phyloP scores from a whole-genome alignment of 2,888 invertebrate species.

The Xylophagus ater region DNA sequence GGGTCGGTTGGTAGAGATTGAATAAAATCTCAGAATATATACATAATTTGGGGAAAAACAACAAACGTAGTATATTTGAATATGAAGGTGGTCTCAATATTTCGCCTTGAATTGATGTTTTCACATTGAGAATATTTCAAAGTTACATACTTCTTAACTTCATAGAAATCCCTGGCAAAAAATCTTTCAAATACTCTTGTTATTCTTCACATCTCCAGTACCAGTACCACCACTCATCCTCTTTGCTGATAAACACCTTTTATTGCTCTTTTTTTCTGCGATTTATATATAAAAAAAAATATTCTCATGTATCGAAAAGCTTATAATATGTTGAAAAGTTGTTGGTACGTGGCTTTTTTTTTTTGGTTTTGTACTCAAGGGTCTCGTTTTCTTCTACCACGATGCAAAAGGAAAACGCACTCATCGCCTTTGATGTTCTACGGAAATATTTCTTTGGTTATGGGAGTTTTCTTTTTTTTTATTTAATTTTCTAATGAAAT shows the following conservation, averaged over 20 bases:
- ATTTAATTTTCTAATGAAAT: slow-evolving; percentile 11
- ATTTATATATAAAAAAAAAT: slow-evolving; percentile 4
- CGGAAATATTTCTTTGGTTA: slow-evolving; percentile 5
- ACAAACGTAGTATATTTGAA: no score
- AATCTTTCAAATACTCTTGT: no score
- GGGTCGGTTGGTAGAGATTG: slow-evolving; percentile 6
- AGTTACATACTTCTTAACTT: no score
- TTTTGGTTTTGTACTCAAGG: slow-evolving; percentile 10
- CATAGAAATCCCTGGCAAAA: no score
- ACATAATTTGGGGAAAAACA: no score
- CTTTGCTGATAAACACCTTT: neutral
- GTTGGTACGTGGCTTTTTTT: neutral
- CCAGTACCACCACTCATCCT: neutral
- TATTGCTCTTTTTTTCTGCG: slow-evolving; percentile 8
- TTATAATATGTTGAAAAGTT: neutral
- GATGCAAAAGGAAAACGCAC: no score
- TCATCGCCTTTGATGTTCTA: slow-evolving; percentile 15
- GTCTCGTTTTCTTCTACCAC: slow-evolving; percentile 7
- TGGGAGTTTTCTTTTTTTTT: slow-evolving; percentile 2
- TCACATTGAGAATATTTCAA: slow-evolving; percentile 12
- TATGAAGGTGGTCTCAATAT: slow-evolving; percentile 13
- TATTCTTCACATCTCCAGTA: slow-evolving; percentile 1
- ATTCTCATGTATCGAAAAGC: neutral
- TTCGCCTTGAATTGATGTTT: slow-evolving; percentile 13
- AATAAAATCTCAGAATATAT: no score